Conservation (phyloP, 2,113 vertebrate genomes). For the Gracilinanus agilis region DNA sequence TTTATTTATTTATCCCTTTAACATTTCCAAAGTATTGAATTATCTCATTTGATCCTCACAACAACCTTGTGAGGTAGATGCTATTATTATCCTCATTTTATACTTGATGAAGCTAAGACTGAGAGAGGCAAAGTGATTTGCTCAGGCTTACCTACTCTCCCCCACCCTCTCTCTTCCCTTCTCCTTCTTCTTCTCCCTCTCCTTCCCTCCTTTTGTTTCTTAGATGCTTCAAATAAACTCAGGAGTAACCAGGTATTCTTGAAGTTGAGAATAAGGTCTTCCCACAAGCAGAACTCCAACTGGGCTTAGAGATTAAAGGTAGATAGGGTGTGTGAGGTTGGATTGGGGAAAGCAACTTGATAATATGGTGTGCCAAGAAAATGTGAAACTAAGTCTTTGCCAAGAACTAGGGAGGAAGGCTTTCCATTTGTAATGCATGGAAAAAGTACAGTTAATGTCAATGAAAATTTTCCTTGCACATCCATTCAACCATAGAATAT, state of each 20-base stretch:
- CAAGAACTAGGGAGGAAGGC: background rate
- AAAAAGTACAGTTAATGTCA: constrained; percentile 35
- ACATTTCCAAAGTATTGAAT: background rate
- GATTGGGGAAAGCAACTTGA: background rate
- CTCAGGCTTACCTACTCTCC: background rate
- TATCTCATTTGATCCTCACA: background rate
- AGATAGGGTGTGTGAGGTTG: background rate
- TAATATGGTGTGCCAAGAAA: background rate
- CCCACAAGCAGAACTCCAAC: background rate
- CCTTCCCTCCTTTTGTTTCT: background rate
- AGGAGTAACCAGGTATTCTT: background rate
- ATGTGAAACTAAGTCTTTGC: background rate
- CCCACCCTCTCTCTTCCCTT: too few species aligned
- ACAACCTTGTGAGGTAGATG: background rate
- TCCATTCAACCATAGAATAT: constrained; percentile 1
- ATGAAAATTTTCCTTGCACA: constrained; percentile 41
- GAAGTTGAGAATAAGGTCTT: constrained; percentile 25
- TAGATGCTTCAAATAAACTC: background rate
- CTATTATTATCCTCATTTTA: background rate
- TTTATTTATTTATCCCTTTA: background rate
- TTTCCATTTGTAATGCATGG: constrained; percentile 16
- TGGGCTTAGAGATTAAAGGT: background rate
- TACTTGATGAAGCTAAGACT: background rate
- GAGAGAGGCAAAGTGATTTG: background rate
- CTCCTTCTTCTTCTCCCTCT: too few species aligned